Evolutionary conservation across 2,797 vertebrate species (phyloP), one percentile per base, ranked within the genome.

Genomic region (Gymnothorax reevesii): DNA sequence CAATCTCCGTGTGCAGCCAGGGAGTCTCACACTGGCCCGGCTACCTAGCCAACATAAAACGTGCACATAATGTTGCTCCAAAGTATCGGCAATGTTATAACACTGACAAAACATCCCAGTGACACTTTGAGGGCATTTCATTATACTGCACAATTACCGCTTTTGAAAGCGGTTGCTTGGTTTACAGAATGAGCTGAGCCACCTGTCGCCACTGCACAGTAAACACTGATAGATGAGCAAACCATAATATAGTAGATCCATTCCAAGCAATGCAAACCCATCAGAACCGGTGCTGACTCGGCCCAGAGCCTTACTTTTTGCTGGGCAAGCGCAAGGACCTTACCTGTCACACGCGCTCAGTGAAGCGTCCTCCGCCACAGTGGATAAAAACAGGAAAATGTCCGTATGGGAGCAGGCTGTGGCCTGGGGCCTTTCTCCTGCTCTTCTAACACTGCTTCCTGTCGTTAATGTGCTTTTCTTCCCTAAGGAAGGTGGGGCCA

Each of bases 401-500:
- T 22, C 8, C 77, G 55, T 52, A 80, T 22, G 4, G 8, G 22
- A 57, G 79, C 54, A n/a, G 49, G 20, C 17, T 55, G 4, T 55
- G 52, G 25, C 77, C 17, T 42, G 9, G 33, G 42, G 73, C 87
- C 57, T 85, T 85, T 88, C 79, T 83, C 88, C 62, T 60, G 84
- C 88, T 86, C 85, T 64, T 22, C 57, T n/a, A 42, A 5, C 69
- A 10, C 25, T 25, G 60, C 82, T 54, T 54, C 27, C 91, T 66
- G 80, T 33, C 33, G 55, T 33, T 59, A 82, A 57, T 42, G 25
- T 13, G 15, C 54, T 85, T 54, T n/a, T 57, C 22, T 59, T 25
- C 12, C 55, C 55, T 75, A 8, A 12, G 64, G 66, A 80, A 91
- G 92, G 91, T 87, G 91, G 89, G 83, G 88, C 91, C 86, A 92